Evolutionary conservation across 2,888 invertebrate genomes (phyloP), one percentile per base, ranked within the genome.

Genomic region (Congeria kusceri): DNA sequence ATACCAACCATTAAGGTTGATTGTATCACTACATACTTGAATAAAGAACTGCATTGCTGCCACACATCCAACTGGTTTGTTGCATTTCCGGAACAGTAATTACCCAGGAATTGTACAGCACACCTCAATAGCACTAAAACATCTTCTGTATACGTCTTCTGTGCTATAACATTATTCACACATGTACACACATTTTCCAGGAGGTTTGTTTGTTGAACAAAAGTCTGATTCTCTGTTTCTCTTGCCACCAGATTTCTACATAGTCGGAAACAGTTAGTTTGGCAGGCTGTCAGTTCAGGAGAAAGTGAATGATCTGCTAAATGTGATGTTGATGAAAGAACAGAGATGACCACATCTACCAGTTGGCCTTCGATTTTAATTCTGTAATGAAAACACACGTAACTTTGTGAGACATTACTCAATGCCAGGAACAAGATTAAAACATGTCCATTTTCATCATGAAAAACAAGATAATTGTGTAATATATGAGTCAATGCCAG

Each of bases 91-190:
- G 85, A 80, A 20, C 69, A 68, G 63, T 80, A 77, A 63, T 90
- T 90, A 53, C 89, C 89, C 23, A 90, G 59, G 69, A 88, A 89
- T 74, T 90, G 90, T 11, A 89, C 72, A 32, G 82, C 69, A 83
- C 89, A 89, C 67, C 86, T 61, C 11, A 86, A 57, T n/a, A 86
- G 59, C 15, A 86, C 59, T 18, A 72, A 13, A 28, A 65, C 23
- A 15, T 76, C 75, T 32, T 77, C 83, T 65, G 57, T 53, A 25
- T 23, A 62, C 0, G 5, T 9, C 18, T 69, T 56, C 25, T 23
- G 32, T n/a, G 23, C 11, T 15, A 75, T 25, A 23, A 44, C 32
- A 23, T 49, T 63, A n/a, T 47, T 23, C 23, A 80, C 28, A 28
- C 65, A 47, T 13, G 5, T 64, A 29, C 57, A n/a, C 23, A 69